A percentile compares a stretch with the other conserved stretches of the same genome.
These are phyloP conservation scores for Etia nguti DNA, from an alignment of 2,113 vertebrate species.

Conservation along the genomic window DNA sequence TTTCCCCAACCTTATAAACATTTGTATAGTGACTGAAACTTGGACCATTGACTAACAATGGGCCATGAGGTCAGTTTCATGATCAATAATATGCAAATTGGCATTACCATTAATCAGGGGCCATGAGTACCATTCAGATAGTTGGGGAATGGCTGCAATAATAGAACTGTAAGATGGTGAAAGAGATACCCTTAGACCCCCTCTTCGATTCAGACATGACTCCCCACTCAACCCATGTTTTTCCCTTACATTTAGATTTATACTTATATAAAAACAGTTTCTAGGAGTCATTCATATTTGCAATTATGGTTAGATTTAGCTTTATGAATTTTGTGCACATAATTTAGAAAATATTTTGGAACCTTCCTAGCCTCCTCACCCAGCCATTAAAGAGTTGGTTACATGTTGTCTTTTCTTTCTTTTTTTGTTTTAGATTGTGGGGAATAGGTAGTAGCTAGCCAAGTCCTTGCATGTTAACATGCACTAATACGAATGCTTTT, in stretches of 20 bases:
- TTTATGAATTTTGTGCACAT: not conserved
- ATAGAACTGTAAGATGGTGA: not conserved
- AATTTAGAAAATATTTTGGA: not conserved
- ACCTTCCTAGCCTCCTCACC: conserved; percentile 35
- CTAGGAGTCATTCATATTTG: not conserved
- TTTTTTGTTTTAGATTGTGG: conserved; percentile 48
- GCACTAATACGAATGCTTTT: conserved; percentile 84
- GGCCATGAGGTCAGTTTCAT: not conserved
- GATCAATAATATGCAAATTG: not conserved
- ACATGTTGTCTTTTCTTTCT: conserved; percentile 18
- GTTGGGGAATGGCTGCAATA: not conserved
- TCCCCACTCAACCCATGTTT: not conserved
- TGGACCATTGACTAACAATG: not conserved
- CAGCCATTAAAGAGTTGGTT: not conserved
- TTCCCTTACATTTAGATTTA: not conserved
- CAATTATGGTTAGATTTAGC: not conserved
- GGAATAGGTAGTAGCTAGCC: conserved; percentile 45
- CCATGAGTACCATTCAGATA: not conserved
- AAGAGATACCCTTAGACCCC: not conserved
- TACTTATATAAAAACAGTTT: not conserved
- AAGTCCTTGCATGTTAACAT: conserved; percentile 81
- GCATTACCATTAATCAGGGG: not conserved
- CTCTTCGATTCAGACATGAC: not conserved
- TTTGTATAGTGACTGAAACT: not conserved
- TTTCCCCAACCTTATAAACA: not conserved